Base-by-base conservation (phyloP, 2,113 vertebrate genomes). In the Paralichthys olivaceus region DNA sequence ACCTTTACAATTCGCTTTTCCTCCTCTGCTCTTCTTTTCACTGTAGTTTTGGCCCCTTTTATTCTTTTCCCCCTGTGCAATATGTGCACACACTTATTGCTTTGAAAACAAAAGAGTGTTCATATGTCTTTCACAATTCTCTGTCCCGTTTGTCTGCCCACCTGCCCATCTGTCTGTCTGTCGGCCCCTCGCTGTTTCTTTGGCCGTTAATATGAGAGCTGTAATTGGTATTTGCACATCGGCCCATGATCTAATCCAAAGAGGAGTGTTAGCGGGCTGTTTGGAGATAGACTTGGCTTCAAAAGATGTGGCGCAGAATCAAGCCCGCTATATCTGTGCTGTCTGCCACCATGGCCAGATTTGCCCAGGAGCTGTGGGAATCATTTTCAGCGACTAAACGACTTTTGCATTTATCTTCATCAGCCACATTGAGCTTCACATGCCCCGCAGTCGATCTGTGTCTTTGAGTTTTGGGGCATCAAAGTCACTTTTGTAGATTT, bases 321-420 rank as follows among this genome's bases (percentile, higher is more conserved):
- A 91, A 89, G 77, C 28, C 75, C 57, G 77, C 69, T 75, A 74
- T 83, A 89, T 88, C 76, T 70, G 77, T 72, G 74, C 71, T 80
- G 84, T 91, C 88, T 90, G 83, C 86, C 70, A 76, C 65, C 69
- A 23, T 15, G 72, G 73, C 73, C 84, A 84, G 76, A 89, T 85
- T 84, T 77, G 71, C 81, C 81, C 68, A 19, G 43, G 64, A 88
- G 86, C 83, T 68, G 62, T 80, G 74, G 84, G 80, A 88, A 77
- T 72, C 32, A 59, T 74, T 82, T 84, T 80, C 74, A 84, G n/a
- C 75, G 68, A 71, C 60, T 76, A 85, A 83, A 87, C 77, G 78
- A 86, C 86, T 87, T 89, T 87, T 80, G 56, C 75, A 84, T 91
- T 87, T 89, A 91, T 90, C 89, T 88, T 86, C 84, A 87, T 86